Percentiles rank a stretch among this genome's conserved stretches.
These are phyloP conservation scores for Bufo gargarizans DNA, from an alignment of 2,113 vertebrate genomes.

Conservation along the genomic window DNA sequence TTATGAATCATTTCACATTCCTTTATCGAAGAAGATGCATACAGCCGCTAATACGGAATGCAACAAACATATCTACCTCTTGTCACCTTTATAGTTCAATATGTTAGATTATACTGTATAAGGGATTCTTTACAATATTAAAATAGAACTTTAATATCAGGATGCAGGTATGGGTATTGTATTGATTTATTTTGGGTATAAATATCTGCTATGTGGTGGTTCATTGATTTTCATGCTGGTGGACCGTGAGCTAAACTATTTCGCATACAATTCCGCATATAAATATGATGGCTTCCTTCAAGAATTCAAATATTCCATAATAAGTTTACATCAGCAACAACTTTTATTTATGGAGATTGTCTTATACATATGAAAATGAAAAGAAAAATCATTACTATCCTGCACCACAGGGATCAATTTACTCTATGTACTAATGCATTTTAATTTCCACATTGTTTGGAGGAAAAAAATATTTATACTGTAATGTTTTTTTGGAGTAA, in stretches of 20 bases:
- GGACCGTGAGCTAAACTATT: neutral
- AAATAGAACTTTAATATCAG: too few relatives aligned
- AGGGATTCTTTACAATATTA: too few relatives aligned
- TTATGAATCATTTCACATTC: too few relatives aligned
- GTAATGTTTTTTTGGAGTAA: neutral
- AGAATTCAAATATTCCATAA: neutral
- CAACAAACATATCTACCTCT: too few relatives aligned
- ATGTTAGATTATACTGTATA: too few relatives aligned
- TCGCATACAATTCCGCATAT: neutral
- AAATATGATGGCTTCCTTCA: neutral
- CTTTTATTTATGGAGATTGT: neutral
- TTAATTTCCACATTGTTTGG: neutral
- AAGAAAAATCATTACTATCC: neutral
- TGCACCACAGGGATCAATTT: neutral
- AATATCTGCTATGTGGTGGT: too few relatives aligned
- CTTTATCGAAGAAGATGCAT: too few relatives aligned
- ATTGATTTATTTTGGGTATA: too few relatives aligned
- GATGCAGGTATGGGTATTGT: too few relatives aligned
- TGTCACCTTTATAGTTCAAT: too few relatives aligned
- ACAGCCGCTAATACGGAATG: too few relatives aligned
- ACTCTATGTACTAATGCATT: neutral
- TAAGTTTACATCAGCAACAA: neutral
- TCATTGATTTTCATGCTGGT: neutral
- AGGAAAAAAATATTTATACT: neutral
- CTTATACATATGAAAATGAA: neutral